Conservation (phyloP, 2,797 vertebrate genomes). For the Xenops minutus region DNA sequence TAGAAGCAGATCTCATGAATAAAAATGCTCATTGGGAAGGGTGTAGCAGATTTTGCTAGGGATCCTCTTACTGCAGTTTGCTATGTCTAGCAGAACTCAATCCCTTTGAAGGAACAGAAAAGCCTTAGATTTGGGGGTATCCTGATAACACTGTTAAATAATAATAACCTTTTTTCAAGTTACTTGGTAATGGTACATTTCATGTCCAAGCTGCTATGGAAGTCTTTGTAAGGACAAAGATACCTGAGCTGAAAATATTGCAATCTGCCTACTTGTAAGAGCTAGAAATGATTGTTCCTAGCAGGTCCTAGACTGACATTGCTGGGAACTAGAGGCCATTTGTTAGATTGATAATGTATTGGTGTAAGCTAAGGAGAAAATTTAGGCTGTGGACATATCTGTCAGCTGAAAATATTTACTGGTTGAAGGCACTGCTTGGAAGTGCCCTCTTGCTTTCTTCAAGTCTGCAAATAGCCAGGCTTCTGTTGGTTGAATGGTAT, state of each 20-base stretch:
- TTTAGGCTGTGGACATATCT: not conserved
- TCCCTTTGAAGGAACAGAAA: not conserved
- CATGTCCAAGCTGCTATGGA: not conserved
- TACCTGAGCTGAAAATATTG: not conserved
- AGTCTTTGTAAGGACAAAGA: not conserved
- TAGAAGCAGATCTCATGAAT: conserved; percentile 23
- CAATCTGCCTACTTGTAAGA: not conserved
- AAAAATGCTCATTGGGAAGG: not conserved
- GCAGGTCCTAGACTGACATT: not conserved
- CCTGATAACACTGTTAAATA: not conserved
- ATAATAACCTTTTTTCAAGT: not conserved
- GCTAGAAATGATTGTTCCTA: not conserved
- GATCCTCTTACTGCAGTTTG: not conserved
- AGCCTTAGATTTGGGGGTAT: not conserved
- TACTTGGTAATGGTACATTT: not conserved
- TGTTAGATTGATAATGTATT: not conserved
- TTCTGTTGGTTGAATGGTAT: not conserved
- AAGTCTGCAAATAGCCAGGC: not conserved
- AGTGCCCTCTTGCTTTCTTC: not conserved
- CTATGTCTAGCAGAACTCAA: not conserved
- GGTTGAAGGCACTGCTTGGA: not conserved
- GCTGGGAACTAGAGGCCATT: not conserved
- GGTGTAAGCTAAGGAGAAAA: not conserved
- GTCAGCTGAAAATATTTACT: not conserved
- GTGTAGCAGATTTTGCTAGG: not conserved